A percentile compares a stretch with the other conserved stretches of the same genome.
These are phyloP conservation scores for Andrena chrysosceles DNA, from an alignment of 2,888 invertebrate species.

Conservation along the genomic window DNA sequence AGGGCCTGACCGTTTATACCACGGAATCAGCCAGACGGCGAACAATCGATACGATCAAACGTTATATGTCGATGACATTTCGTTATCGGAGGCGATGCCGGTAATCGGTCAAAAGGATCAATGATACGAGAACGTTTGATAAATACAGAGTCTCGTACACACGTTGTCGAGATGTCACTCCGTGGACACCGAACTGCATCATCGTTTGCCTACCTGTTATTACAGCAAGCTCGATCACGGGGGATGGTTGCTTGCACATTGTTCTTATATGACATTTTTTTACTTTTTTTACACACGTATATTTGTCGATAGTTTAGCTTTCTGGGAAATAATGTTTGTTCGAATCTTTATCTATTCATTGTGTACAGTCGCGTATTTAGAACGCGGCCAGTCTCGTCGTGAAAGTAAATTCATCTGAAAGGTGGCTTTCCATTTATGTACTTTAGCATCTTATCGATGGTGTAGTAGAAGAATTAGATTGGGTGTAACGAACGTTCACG, in stretches of 20 bases:
- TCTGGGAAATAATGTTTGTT: conserved; percentile 15
- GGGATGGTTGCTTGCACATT: neutral
- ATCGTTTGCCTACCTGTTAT: conserved; percentile 25
- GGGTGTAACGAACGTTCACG: conserved; percentile 31
- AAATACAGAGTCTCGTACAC: conserved; percentile 9
- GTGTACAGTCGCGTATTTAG: conserved; percentile 22
- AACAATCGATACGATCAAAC: conserved; percentile 31
- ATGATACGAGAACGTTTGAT: conserved; percentile 10
- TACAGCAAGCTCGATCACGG: neutral
- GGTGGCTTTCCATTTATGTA: conserved; percentile 52
- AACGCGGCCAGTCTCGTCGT: conserved; percentile 32
- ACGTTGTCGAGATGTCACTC: conserved; percentile 1
- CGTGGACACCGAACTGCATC: neutral
- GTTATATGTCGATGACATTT: conserved; percentile 36
- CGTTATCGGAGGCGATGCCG: conserved; percentile 17
- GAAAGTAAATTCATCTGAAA: conserved; percentile 46
- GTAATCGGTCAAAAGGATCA: conserved; percentile 39
- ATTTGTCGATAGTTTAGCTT: neutral
- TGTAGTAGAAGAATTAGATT: conserved; percentile 46
- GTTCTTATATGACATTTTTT: neutral
- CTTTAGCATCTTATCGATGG: conserved; percentile 51
- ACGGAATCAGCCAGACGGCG: neutral
- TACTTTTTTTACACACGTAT: neutral
- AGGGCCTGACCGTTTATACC: no score
- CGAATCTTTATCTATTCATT: neutral